These are phyloP conservation scores for Trichoplusia ni DNA, from an alignment of 1,140 invertebrate species.

Conservation along the genomic window DNA sequence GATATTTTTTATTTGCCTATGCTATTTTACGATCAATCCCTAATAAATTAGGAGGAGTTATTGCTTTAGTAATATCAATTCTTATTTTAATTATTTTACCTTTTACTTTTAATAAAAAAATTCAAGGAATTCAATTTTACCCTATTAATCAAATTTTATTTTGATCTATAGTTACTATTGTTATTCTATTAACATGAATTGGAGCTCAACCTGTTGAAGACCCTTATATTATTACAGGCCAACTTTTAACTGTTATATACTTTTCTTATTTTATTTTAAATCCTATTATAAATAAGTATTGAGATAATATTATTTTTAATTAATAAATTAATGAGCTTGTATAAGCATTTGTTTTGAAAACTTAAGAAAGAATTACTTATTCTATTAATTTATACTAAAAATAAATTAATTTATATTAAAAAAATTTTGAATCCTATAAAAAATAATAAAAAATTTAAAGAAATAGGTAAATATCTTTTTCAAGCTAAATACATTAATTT, in stretches of 20 bases:
- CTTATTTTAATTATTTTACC: constrained; percentile 83
- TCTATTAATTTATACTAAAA: constrained; percentile 82
- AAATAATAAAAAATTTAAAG: constrained; percentile 81
- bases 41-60: constrained; percentile 88
- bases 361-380: constrained; percentile 82
- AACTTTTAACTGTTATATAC: constrained; percentile 83
- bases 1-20: constrained; percentile 90
- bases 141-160: constrained; percentile 83
- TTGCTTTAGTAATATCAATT: constrained; percentile 84
- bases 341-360: constrained; percentile 86
- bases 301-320: constrained; percentile 78
- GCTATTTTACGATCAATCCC: constrained; percentile 88
- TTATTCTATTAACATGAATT: constrained; percentile 86
- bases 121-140: constrained; percentile 81
- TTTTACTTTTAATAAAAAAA: constrained; percentile 80
- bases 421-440: constrained; percentile 63
- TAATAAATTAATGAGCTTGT: constrained; percentile 82
- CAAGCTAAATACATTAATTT: constrained; percentile 83
- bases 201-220: constrained; percentile 84
- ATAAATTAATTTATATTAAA: constrained; percentile 60
- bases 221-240: constrained; percentile 83
- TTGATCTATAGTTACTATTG: constrained; percentile 80
- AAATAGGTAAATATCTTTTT: constrained; percentile 80
- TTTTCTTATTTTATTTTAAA: constrained; percentile 82
- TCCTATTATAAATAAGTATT: constrained; percentile 74